These are phyloP conservation scores for Clinocottus analis DNA, from an alignment of 2,113 vertebrate genomes.

Conservation along the genomic window DNA sequence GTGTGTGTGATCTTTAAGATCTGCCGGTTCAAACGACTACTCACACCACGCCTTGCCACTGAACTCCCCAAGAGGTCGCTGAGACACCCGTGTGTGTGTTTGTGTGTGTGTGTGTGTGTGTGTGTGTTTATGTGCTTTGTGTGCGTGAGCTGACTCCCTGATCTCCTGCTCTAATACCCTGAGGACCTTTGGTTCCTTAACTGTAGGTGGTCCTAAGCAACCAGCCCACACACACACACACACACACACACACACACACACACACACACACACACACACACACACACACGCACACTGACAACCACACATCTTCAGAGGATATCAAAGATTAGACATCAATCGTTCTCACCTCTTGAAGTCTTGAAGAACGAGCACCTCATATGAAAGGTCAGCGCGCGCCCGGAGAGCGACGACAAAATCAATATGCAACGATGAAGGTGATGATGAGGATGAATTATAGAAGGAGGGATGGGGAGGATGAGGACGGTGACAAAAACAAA, in stretches of 20 bases:
- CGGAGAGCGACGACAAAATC: conserved; percentile 62
- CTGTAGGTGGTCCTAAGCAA: conserved; percentile 73
- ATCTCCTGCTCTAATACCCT: conserved; percentile 78
- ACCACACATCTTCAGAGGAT: conserved; percentile 77
- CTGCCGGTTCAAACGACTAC: conserved; percentile 75
- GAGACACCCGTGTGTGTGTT: conserved; percentile 60
- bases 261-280: conserved; percentile 40
- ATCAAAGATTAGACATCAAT: conserved; percentile 81
- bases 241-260: conserved; percentile 30
- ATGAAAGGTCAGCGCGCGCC: conserved; percentile 74
- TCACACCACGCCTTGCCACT: conserved; percentile 76
- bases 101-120: conserved; percentile 20
- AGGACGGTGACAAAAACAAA: not conserved
- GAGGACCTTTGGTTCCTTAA: conserved; percentile 80
- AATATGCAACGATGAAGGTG: conserved; percentile 57
- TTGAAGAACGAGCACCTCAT: conserved; percentile 73
- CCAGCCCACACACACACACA: conserved; percentile 46
- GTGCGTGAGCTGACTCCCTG: conserved; percentile 55
- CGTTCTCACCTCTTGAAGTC: conserved; percentile 76
- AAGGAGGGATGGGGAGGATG: conserved; percentile 1
- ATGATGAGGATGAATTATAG: conserved; percentile 22
- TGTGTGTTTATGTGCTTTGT: conserved; percentile 24
- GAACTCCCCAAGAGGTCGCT: conserved; percentile 78
- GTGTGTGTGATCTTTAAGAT: conserved; percentile 74
- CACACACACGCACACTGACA: conserved; percentile 39